Evolutionary conservation across 2,888 invertebrate species (phyloP), one percentile per base, ranked within the genome.

Genomic region (Myopa tessellatipennis): DNA sequence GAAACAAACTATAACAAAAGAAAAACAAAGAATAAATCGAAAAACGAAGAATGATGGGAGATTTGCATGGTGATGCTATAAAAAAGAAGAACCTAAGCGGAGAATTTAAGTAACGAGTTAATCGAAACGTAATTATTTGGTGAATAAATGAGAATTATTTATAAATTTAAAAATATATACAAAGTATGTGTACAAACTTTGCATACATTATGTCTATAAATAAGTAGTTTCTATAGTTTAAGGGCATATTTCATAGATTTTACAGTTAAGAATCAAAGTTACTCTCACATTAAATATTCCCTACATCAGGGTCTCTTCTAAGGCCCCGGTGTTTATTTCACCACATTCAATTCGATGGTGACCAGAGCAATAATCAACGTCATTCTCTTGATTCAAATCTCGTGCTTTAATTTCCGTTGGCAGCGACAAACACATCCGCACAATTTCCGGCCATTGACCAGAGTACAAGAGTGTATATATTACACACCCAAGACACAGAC

Each of bases 371-470:
- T 55, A 55, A 55, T 55, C 55, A 55, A 55, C 16, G 68, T 16
- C 68, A 68, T n/a, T 14, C 40, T 26, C 52, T 50, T 50, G 50
- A 26, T 50, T 69, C 45, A 50, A 50, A 69, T 50, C 26, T 69
- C 16, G 10, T 8, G 34, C 50, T 69, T 69, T 69, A 69, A 69
- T 69, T 69, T 69, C 69, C 69, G 69, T 18, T 69, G 69, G 26
- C 38, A 45, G 50, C 69, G 45, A 50, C 50, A 38, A 40, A 69
- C 26, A 50, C 69, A 69, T 50, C 69, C 69, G 45, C 26, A 18
- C 50, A 45, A 69, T 69, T 69, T 69, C 69, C 69, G 69, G 69
- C 50, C 69, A 69, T 69, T 69, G 45, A 69, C 67, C 67, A 67
- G 4, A 55, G 55, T 55, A 4, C 45, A 45, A 16, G 55, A 55